phyloP scores from a whole-genome alignment of 1,140 invertebrate species.

The Drosophila micromelanica region DNA sequence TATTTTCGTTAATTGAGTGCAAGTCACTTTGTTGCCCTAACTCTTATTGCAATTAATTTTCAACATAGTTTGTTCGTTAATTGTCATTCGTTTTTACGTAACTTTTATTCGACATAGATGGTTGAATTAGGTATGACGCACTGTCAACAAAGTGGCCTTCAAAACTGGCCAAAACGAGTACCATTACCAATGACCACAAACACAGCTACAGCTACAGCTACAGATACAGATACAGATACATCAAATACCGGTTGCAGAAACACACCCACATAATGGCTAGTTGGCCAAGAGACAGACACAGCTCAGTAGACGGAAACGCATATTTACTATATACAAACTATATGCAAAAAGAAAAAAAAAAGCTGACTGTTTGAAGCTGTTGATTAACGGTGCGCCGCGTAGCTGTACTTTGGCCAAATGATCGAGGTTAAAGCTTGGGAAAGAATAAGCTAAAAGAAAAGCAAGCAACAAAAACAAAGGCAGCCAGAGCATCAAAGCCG shows the following conservation, averaged over 20 bases:
- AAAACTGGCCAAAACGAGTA: constrained; percentile 36
- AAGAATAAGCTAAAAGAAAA: neutral
- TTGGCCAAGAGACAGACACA: neutral
- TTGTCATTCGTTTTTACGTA: constrained; percentile 39
- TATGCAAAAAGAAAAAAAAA: neutral
- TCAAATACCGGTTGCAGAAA: constrained; percentile 26
- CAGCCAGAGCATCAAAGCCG: neutral
- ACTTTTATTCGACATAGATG: constrained; percentile 26
- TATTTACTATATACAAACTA: neutral
- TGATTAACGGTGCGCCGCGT: constrained; percentile 23
- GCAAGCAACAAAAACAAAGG: constrained; percentile 4
- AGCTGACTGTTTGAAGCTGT: neutral
- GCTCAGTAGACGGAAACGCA: neutral
- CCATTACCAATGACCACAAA: constrained; percentile 38
- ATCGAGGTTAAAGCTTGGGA: constrained; percentile 28
- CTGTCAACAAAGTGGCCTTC: constrained; percentile 38
- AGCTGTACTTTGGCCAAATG: constrained; percentile 24
- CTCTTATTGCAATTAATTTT: constrained; percentile 1
- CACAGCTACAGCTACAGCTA: constrained; percentile 2
- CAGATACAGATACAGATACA: neutral
- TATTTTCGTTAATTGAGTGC: constrained; percentile 32
- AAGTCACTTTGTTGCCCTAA: constrained; percentile 27
- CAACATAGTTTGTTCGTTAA: neutral
- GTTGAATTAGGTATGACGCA: constrained; percentile 28
- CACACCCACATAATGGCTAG: constrained; percentile 22